Percentiles rank a stretch among this genome's conserved stretches.
Evolutionary conservation across 2,888 invertebrate species (phyloP).

Genomic region (Cerceris rybyensis): DNA sequence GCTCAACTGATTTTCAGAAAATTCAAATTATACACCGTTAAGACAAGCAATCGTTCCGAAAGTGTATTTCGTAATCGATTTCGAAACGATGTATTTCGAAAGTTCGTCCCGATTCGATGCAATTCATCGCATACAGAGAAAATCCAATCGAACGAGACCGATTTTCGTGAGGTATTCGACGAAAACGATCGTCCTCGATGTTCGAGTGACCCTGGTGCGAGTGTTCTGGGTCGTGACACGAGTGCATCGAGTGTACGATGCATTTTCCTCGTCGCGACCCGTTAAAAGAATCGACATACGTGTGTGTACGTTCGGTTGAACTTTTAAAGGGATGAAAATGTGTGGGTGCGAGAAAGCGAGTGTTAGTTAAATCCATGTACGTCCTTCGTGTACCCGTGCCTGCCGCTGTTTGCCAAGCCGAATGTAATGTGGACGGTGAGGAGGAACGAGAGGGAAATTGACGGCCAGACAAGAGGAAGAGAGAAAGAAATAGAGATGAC

Average conservation of each 20-base stretch:
- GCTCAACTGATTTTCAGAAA: too few relatives aligned
- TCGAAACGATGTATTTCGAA: too few relatives aligned
- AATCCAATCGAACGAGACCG: background rate
- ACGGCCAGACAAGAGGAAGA: conserved; percentile 10
- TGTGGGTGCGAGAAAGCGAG: conserved; percentile 10
- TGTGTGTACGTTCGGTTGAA: conserved; percentile 41
- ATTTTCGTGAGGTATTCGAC: background rate
- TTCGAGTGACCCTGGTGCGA: background rate
- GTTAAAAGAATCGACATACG: background rate
- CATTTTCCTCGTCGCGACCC: conserved; percentile 9
- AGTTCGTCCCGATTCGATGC: background rate
- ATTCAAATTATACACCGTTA: too few relatives aligned
- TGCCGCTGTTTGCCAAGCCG: conserved; percentile 68
- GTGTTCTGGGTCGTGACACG: background rate
- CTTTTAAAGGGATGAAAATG: conserved; percentile 26
- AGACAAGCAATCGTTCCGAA: too few relatives aligned
- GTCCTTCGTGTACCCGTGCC: conserved; percentile 64
- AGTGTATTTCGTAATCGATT: too few relatives aligned
- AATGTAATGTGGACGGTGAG: conserved; percentile 58
- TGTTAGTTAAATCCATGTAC: conserved; percentile 29
- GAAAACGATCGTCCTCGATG: background rate
- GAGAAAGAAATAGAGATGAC: conserved; percentile 11
- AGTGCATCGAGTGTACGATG: background rate
- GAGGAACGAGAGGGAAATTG: conserved; percentile 17
- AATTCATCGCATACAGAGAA: background rate